phyloP scores from a whole-genome alignment of 2,113 vertebrate species.

The Terrapene triunguis region DNA sequence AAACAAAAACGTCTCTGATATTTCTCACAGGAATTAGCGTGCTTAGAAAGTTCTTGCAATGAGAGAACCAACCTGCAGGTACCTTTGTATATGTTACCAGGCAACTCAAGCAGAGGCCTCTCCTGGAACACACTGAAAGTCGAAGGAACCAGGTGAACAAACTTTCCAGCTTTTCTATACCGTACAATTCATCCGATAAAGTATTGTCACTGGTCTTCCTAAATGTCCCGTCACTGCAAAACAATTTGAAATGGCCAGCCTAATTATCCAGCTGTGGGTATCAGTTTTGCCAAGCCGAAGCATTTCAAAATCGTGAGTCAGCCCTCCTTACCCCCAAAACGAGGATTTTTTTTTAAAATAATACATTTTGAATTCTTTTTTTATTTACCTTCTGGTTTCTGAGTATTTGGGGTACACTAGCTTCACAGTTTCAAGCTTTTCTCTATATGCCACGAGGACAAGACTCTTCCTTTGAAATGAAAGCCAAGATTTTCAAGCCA shows the following conservation, averaged over 20 bases:
- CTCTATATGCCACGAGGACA: not conserved
- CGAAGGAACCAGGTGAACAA: conserved; percentile 10
- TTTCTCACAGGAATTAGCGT: not conserved
- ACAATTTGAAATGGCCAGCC: not conserved
- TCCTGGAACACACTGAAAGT: conserved; percentile 25
- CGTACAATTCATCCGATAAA: not conserved
- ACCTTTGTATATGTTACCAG: not conserved
- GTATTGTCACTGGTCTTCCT: not conserved
- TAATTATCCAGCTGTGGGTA: not conserved
- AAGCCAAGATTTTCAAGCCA: not conserved
- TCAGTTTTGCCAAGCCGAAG: conserved; percentile 8
- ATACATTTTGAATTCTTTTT: not conserved
- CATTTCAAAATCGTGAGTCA: not conserved
- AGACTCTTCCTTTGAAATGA: not conserved
- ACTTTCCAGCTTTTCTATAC: not conserved
- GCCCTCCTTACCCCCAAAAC: not conserved
- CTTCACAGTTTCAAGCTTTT: not conserved
- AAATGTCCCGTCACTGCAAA: not conserved
- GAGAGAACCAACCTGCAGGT: not conserved
- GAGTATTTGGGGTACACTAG: not conserved
- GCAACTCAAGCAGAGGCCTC: conserved; percentile 19
- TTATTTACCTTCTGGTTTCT: not conserved
- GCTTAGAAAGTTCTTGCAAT: not conserved
- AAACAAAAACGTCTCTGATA: not conserved
- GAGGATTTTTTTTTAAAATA: not conserved